phyloP scores from a whole-genome alignment of 2,113 vertebrate species.

The Hymenochirus boettgeri region DNA sequence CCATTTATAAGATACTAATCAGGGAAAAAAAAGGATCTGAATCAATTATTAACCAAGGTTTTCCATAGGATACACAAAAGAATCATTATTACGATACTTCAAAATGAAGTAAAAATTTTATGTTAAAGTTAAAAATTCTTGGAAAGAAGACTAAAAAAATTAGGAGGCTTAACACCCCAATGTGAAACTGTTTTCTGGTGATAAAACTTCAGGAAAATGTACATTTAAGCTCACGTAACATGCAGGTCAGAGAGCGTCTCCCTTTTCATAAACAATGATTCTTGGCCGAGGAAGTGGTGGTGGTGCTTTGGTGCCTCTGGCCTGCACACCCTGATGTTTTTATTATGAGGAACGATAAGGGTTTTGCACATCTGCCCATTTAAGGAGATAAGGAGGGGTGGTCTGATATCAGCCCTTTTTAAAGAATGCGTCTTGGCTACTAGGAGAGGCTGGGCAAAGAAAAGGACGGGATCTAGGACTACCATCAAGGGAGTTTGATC shows the following conservation, averaged over 20 bases:
- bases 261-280: not conserved
- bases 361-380: conserved; percentile 26
- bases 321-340: conserved; percentile 48
- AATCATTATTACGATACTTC: not conserved
- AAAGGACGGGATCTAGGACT: conserved; percentile 57
- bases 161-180: conserved; percentile 9
- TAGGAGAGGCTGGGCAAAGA: conserved; percentile 55
- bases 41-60: not conserved
- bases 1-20: conserved; percentile 2
- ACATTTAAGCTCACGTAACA: conserved; percentile 54
- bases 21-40: not conserved
- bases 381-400: conserved; percentile 41
- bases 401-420: conserved; percentile 49
- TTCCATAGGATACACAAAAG: no score
- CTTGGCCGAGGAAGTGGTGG: conserved; percentile 34
- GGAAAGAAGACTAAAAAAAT: conserved; percentile 29
- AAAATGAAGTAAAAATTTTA: not conserved
- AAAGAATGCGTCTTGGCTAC: conserved; percentile 49
- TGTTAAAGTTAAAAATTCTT: conserved; percentile 16
- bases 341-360: conserved; percentile 33
- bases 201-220: conserved; percentile 8
- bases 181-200: not conserved
- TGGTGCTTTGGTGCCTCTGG: conserved; percentile 42
- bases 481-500: conserved; percentile 72
- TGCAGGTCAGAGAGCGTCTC: conserved; percentile 21